Evolutionary conservation across 2,888 invertebrate genomes (phyloP).

Genomic region (Pheosia gnoma): DNA sequence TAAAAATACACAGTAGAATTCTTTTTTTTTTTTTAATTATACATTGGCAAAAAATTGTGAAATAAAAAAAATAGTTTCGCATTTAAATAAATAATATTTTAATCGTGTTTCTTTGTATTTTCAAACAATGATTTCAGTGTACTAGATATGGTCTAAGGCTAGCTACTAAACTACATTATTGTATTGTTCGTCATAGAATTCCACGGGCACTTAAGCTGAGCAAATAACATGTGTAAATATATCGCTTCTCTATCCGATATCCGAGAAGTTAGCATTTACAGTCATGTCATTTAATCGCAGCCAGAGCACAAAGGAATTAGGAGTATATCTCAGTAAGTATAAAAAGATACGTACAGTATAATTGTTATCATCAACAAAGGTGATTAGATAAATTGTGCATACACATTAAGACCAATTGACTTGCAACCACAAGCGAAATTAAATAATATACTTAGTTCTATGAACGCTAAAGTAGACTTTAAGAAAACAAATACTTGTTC

Average conservation of each 20-base stretch:
- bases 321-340: slow-evolving; percentile 55
- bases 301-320: slow-evolving; percentile 1
- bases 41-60: slow-evolving; percentile 36
- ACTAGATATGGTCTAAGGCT: slow-evolving; percentile 58
- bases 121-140: slow-evolving; percentile 45
- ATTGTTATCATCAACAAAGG: slow-evolving; percentile 29
- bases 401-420: slow-evolving; percentile 37
- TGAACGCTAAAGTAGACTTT: slow-evolving; percentile 10
- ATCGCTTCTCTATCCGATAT: not conserved
- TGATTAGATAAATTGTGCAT: slow-evolving; percentile 44
- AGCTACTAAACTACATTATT: slow-evolving; percentile 55
- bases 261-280: not conserved
- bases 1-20: slow-evolving; percentile 68
- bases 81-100: slow-evolving; percentile 73
- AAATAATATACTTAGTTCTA: slow-evolving; percentile 9
- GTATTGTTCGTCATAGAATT: slow-evolving; percentile 55
- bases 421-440: slow-evolving; percentile 31
- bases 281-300: not conserved
- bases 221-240: not conserved
- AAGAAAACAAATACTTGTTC: slow-evolving; percentile 20
- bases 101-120: slow-evolving; percentile 53
- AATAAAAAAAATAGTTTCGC: slow-evolving; percentile 55
- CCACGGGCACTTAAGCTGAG: not conserved
- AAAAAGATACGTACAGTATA: slow-evolving; percentile 48
- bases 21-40: slow-evolving; percentile 51